These are phyloP conservation scores for Phallusia fumigata DNA, from an alignment of 23 tunicate genomes.

Conservation along the genomic window DNA sequence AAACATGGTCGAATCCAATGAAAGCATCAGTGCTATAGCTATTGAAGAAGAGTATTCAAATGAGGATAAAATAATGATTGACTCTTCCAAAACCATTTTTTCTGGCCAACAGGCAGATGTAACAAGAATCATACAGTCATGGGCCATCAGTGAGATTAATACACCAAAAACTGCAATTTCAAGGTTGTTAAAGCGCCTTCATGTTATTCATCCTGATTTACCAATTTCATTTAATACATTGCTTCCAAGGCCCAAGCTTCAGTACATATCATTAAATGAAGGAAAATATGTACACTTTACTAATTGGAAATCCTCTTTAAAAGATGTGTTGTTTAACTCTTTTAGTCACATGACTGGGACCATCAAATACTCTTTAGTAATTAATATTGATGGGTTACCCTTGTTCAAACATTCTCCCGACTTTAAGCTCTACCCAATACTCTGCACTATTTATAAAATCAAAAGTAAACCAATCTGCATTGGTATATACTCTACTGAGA, in stretches of 20 bases:
- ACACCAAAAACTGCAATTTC: not conserved
- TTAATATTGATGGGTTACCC: not conserved
- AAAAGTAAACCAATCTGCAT: not conserved
- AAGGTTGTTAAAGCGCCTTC: not conserved
- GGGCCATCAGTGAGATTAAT: not conserved
- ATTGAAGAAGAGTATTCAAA: no score
- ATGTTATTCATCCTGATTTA: not conserved
- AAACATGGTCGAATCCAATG: no score
- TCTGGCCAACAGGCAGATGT: no score
- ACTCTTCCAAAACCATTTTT: no score
- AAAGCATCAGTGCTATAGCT: no score
- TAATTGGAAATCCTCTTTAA: not conserved
- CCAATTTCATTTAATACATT: not conserved
- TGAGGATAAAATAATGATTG: no score
- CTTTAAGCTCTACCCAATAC: not conserved
- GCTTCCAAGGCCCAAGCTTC: not conserved
- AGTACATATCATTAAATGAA: not conserved
- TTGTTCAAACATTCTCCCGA: not conserved
- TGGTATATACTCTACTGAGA: not conserved
- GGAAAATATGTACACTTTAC: not conserved
- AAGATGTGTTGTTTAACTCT: not conserved
- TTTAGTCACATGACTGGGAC: not conserved
- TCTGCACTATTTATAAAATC: not conserved
- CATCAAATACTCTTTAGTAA: not conserved
- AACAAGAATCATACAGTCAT: no score